Conservation (phyloP, 2,797 vertebrate species). For the Oryzias dopingdopingensis region DNA sequence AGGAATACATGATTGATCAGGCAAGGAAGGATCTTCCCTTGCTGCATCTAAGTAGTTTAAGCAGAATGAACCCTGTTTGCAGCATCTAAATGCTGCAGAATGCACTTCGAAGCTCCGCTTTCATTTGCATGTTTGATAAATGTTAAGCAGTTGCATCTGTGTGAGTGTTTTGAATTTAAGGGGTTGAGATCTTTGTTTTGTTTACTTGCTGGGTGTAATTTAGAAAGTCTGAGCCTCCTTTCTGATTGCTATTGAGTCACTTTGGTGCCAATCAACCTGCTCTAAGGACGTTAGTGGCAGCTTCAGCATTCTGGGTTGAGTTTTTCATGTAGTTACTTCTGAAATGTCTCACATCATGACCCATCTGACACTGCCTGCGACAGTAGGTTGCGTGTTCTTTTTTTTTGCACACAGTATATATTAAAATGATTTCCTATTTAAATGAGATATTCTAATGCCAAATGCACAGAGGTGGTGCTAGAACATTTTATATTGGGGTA, state of each 20-base stretch:
- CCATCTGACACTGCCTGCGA: no score
- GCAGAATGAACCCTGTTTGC: conserved; percentile 8
- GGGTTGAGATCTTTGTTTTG: conserved; percentile 2
- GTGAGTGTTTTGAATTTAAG: not conserved
- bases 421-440: no score
- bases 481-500: no score
- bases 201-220: conserved; percentile 3
- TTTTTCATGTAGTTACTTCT: no score
- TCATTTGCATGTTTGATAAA: not conserved
- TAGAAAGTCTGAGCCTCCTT: conserved; percentile 6
- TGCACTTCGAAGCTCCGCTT: not conserved
- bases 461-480: no score
- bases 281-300: conserved; percentile 36
- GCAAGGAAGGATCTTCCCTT: conserved; percentile 39
- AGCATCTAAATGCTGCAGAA: conserved; percentile 12
- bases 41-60: conserved; percentile 37
- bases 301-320: conserved; percentile 16
- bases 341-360: no score
- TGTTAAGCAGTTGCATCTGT: not conserved
- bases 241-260: conserved; percentile 39
- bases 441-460: no score
- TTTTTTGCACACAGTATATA: no score
- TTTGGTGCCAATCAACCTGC: conserved; percentile 46
- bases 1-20: conserved; percentile 67
- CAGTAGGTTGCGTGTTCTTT: no score